Base-by-base conservation (phyloP, 2,888 invertebrate genomes). In the Baccha elongata region DNA sequence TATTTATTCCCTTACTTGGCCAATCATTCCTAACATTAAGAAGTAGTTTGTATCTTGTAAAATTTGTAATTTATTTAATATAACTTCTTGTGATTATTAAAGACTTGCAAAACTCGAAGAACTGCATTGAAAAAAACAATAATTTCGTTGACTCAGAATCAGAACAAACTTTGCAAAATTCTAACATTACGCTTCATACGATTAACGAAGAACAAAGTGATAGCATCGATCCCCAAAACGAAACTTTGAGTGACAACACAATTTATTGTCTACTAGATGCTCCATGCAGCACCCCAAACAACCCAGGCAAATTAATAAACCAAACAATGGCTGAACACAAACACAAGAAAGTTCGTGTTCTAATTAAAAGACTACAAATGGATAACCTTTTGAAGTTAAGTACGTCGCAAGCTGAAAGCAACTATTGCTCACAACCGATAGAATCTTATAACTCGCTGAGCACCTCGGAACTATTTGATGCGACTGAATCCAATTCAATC, bases 281-380 rank as follows among this genome's bases (percentile, higher is more conserved):
- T 15, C 81, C 81, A 8, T 81, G 81, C 29, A 81, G 81, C 17
- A 81, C 81, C 2, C 81, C 81, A 19, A 76, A 76, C 6, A 52
- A 72, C 13, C 15, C 4, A 2, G 37, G 44, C n/a, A 81, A 67
- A 8, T 4, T 8, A 1, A 0, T 15, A 15, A 46, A 48, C 3
- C 21, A 48, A 17, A n/a, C 65, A 17, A 53, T 6, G 13, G 19
- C 29, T 35, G 1, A 8, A 8, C 19, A 2, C 0, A 81, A 71
- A 26, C 7, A 2, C 0, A 81, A 71, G 19, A 8, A 67, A 32
- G 40, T 76, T 8, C 71, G 81, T n/a, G 67, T 81, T n/a, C n/a
- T 71, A 40, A 40, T 81, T 1, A 58, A 65, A 5, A 81, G 65
- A 50, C 10, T 81, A 0, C 71, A 44, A 13, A 1, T 46, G 2